Evolutionary conservation across 1,140 invertebrate species (phyloP).

Genomic region (Cotesia vestalis): DNA sequence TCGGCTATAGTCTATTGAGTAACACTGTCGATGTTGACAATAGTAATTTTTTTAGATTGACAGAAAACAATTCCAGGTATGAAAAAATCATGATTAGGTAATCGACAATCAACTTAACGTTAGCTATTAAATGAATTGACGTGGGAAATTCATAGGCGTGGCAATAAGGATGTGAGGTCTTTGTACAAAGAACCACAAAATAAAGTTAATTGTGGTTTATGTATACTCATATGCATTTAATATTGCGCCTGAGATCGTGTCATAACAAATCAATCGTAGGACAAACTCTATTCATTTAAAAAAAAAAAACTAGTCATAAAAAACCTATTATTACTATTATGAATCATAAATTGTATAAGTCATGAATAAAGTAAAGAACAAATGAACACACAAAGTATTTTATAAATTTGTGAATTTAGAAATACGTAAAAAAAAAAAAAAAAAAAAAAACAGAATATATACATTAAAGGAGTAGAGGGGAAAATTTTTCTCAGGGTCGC

Average conservation of each 20-base stretch:
- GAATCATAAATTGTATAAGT: not conserved
- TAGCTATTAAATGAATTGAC: slow-evolving; percentile 22
- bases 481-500: not conserved
- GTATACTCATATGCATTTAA: not conserved
- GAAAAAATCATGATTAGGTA: slow-evolving; percentile 13
- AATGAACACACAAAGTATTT: no score
- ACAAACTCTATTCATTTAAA: not conserved
- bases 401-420: no score
- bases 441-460: not conserved
- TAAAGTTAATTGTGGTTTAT: slow-evolving; percentile 25
- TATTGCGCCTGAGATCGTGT: slow-evolving; percentile 4
- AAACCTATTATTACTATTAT: not conserved
- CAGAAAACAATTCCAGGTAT: not conserved
- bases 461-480: not conserved
- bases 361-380: no score
- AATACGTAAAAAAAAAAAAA: no score
- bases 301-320: not conserved
- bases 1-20: not conserved
- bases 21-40: not conserved
- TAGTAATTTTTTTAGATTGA: not conserved
- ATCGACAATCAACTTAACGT: slow-evolving; percentile 9
- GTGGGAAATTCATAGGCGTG: slow-evolving; percentile 24
- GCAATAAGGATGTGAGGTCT: not conserved
- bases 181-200: slow-evolving; percentile 13
- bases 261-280: slow-evolving; percentile 8